Evolutionary conservation across 2,113 vertebrate species (phyloP), one percentile per base, ranked within the genome.

Genomic region (Galeopterus variegatus): DNA sequence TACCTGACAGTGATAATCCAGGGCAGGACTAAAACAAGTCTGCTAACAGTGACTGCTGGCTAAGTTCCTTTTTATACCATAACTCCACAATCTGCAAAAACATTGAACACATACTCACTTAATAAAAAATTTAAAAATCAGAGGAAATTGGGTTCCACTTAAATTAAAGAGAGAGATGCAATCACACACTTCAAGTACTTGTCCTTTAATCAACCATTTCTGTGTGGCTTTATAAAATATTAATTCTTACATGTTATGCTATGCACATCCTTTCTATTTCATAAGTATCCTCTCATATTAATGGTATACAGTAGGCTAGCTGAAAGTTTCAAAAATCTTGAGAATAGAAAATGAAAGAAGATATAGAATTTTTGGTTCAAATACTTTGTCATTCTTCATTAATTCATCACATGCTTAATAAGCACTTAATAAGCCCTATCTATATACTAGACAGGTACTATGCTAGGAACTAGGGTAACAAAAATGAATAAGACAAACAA

Each of bases 241-340:
- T 92, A 73, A 81, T 81, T 83, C 33, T 96, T n/a, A 48, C 28
- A 77, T n/a, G 26, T 90, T 90, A 90, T 64, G 18, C n/a, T 84
- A 54, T 54, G 65, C 19, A 89, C 48, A 93, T 56, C n/a, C 50
- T 67, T 60, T 93, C 77, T 84, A 14, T 31, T 93, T 89, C 48
- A 1, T 79, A 88, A 79, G 67, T 82, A 85, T 64, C 73, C 64
- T 86, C 19, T 84, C n/a, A 70, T 69, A 67, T 54, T 72, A 69
- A 76, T 67, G 41, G 62, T 50, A 88, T 52, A 72, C 4, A 56
- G 60, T 17, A 70, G 62, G 33, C 33, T 88, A 9, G 24, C 41
- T 73, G 64, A 69, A 67, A 76, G 64, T 93, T 80, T 92, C 67
- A 88, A 82, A 88, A 60, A 76, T 76, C 50, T 60, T 67, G 31